These are phyloP conservation scores for Synanthedon myopaeformis DNA, from an alignment of 2,888 invertebrate genomes.

Conservation along the genomic window DNA sequence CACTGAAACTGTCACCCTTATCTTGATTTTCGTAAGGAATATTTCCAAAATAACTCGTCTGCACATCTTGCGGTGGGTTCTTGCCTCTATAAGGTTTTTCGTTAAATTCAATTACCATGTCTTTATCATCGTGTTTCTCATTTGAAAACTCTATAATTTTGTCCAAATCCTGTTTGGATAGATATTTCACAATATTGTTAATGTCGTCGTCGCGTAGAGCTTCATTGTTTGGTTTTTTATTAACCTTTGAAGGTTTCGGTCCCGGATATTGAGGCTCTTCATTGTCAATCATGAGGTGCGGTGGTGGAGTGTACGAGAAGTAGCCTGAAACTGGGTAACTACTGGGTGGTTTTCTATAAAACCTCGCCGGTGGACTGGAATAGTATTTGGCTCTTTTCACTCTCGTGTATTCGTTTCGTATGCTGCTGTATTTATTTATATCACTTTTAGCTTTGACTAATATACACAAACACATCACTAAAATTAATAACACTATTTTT, in stretches of 20 bases:
- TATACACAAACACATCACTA: slow-evolving; percentile 30
- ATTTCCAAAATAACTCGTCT: background rate
- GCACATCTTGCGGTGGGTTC: background rate
- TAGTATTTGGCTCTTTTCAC: slow-evolving; percentile 48
- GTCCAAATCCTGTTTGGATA: slow-evolving; percentile 51
- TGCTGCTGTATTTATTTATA: slow-evolving; percentile 11
- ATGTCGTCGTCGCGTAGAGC: slow-evolving; percentile 48
- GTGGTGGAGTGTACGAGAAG: slow-evolving; percentile 48
- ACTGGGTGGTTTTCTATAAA: slow-evolving; percentile 37
- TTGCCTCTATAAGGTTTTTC: background rate
- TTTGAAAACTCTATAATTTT: slow-evolving; percentile 43
- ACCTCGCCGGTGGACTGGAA: slow-evolving; percentile 31
- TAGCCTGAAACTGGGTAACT: slow-evolving; percentile 24
- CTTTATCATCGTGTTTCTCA: slow-evolving; percentile 19
- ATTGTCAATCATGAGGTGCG: slow-evolving; percentile 26
- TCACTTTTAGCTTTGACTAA: slow-evolving; percentile 22
- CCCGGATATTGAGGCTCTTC: slow-evolving; percentile 20
- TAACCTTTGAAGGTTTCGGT: slow-evolving; percentile 36
- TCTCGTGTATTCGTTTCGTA: slow-evolving; percentile 19
- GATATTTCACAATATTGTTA: slow-evolving; percentile 42
- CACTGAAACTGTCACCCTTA: background rate
- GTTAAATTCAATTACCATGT: slow-evolving; percentile 5
- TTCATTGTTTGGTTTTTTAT: slow-evolving; percentile 34
- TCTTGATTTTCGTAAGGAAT: slow-evolving; percentile 1
- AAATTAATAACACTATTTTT: slow-evolving; percentile 9